phyloP scores from a whole-genome alignment of 2,113 vertebrate genomes.

The Sardina pilchardus region DNA sequence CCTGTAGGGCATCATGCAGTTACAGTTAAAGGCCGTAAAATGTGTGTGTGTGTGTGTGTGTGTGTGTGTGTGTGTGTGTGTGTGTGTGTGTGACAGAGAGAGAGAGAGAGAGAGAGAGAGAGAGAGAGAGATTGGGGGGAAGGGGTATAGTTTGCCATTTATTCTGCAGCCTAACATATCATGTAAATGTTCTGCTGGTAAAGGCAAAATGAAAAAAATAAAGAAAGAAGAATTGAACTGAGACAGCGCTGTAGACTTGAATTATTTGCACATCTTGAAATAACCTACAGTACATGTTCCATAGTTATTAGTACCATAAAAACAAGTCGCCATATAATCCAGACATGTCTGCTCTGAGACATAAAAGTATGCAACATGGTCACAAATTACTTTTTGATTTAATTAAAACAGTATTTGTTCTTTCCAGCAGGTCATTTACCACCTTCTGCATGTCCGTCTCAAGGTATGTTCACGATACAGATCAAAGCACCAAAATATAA shows the following conservation, averaged over 20 bases:
- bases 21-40: background rate
- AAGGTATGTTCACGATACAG: background rate
- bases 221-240: background rate
- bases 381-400: background rate
- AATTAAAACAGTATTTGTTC: background rate
- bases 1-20: background rate
- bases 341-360: background rate
- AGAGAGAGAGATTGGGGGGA: too few species aligned
- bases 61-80: too few species aligned
- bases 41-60: background rate
- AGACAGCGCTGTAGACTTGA: background rate
- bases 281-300: background rate
- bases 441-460: too few species aligned
- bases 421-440: too few species aligned
- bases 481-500: background rate
- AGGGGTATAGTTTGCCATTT: background rate
- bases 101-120: slow-evolving; percentile 4
- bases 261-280: too few species aligned
- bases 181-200: too few species aligned
- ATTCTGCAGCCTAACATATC: too few species aligned
- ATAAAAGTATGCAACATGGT: background rate
- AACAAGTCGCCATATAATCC: background rate
- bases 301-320: background rate
- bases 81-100: background rate
- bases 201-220: background rate